Base-by-base conservation (phyloP, 2,113 vertebrate genomes). In the Narcine bancroftii region DNA sequence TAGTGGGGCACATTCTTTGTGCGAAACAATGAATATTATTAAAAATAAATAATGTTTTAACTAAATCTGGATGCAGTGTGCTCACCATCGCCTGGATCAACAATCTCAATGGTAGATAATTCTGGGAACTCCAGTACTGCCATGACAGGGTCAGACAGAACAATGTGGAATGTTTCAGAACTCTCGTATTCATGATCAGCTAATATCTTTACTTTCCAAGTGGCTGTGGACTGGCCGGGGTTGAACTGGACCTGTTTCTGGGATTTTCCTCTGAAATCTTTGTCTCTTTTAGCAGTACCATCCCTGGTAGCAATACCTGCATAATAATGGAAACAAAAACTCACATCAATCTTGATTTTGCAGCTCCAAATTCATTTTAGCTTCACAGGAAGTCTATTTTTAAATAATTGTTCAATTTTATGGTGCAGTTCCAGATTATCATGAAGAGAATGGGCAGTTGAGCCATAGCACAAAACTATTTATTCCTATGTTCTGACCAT, bases 61-160 rank as follows among this genome's bases (percentile, higher is more conserved):
- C n/a, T 56, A 89, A 69, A 69, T 24, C 10, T 69, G n/a, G 24
- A 33, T 15, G 15, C 89, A 2, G 71, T 47, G 50, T 65, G 92
- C 93, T 2, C 95, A 98, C 97, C 96, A 94, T 98, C 97, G 92
- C 95, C 96, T 65, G 98, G 96, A 94, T 98, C 97, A 87, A 98
- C 94, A 29, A 97, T 97, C 94, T 97, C 97, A 92, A 97, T 95
- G 0, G 93, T 96, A 89, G 97, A 95, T 0, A 73, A 87, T 79
- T 96, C 95, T 0, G 97, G 97, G 93, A 95, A 96, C 94, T 98
- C 97, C 92, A 99, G 94, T 45, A 96, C 96, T 21, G 96, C 97
- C 97, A 96, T 97, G 92, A 97, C 95, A 0, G 97, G 96, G 89
- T 97, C 96, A 2, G 95, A 97, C 50, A 98, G 95, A 93, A 97